Evolutionary conservation across 2,888 invertebrate genomes (phyloP).

Genomic region (Desoria tigrina): DNA sequence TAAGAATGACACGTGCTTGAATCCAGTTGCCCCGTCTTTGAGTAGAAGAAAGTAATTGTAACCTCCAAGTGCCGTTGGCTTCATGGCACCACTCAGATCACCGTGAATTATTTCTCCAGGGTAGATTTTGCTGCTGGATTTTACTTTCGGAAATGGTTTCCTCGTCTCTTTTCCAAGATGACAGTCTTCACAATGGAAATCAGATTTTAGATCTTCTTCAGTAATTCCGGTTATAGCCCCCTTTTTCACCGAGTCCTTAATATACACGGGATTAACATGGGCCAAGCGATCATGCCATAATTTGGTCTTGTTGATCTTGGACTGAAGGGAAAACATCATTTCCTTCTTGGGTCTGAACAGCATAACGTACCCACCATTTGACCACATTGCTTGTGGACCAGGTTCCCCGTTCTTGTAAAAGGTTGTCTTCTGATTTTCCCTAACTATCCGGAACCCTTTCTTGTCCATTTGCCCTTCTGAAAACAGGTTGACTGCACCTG

Average conservation of each 20-base stretch:
- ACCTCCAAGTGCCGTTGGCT: slow-evolving; percentile 8
- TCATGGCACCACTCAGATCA: slow-evolving; percentile 29
- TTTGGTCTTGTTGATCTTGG: slow-evolving; percentile 2
- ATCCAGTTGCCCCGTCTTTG: slow-evolving; percentile 33
- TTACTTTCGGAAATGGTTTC: background rate
- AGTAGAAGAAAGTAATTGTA: slow-evolving; percentile 25
- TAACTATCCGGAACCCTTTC: slow-evolving; percentile 30
- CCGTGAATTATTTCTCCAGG: slow-evolving; percentile 29
- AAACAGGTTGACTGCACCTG: slow-evolving; percentile 30
- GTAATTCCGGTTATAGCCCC: slow-evolving; percentile 27
- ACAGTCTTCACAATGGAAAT: slow-evolving; percentile 16
- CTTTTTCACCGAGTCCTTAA: slow-evolving; percentile 20
- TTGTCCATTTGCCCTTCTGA: slow-evolving; percentile 34
- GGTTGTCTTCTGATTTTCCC: background rate
- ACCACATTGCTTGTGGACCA: slow-evolving; percentile 16
- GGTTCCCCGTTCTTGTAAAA: slow-evolving; percentile 22
- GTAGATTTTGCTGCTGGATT: background rate
- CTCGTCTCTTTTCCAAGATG: slow-evolving; percentile 16
- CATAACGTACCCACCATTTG: background rate
- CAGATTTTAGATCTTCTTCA: background rate
- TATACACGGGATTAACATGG: slow-evolving; percentile 28
- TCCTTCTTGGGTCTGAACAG: background rate
- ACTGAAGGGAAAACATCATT: slow-evolving; percentile 6
- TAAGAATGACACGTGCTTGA: slow-evolving; percentile 21
- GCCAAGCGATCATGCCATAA: slow-evolving; percentile 22